Evolutionary conservation across 1,140 invertebrate genomes (phyloP).

Genomic region (Drosophila nikananu): DNA sequence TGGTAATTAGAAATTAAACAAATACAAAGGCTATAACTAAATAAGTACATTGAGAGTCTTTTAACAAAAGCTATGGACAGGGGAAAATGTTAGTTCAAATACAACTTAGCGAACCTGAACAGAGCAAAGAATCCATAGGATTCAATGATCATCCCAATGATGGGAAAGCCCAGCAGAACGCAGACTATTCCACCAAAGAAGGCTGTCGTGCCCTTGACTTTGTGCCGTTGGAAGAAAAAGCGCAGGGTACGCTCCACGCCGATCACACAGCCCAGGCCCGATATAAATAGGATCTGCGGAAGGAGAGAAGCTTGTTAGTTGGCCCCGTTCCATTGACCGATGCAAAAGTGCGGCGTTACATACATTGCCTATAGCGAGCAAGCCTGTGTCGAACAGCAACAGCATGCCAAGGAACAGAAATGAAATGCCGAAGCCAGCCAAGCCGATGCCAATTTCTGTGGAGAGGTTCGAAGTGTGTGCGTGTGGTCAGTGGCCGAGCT

Average conservation of each 20-base stretch:
- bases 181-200: slow-evolving; percentile 98
- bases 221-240: slow-evolving; percentile 99
- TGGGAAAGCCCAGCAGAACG: slow-evolving; percentile 97
- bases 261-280: slow-evolving; percentile 97
- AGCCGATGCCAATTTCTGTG: slow-evolving; percentile 98
- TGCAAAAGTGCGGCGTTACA: background rate
- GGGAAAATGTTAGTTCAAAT: too few relatives aligned
- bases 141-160: slow-evolving; percentile 98
- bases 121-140: slow-evolving; percentile 94
- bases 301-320: background rate
- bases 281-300: slow-evolving; percentile 91
- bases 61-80: background rate
- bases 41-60: background rate
- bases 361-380: slow-evolving; percentile 99
- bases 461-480: slow-evolving; percentile 50
- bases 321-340: background rate
- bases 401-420: slow-evolving; percentile 98
- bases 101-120: slow-evolving; percentile 88
- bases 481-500: slow-evolving; percentile 11
- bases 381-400: slow-evolving; percentile 98
- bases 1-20: background rate
- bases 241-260: slow-evolving; percentile 97
- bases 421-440: slow-evolving; percentile 97
- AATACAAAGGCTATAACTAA: background rate
- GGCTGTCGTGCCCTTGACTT: slow-evolving; percentile 95